Evolutionary conservation across 2,797 vertebrate genomes (phyloP).

Genomic region (Tiaroga cobitis): DNA sequence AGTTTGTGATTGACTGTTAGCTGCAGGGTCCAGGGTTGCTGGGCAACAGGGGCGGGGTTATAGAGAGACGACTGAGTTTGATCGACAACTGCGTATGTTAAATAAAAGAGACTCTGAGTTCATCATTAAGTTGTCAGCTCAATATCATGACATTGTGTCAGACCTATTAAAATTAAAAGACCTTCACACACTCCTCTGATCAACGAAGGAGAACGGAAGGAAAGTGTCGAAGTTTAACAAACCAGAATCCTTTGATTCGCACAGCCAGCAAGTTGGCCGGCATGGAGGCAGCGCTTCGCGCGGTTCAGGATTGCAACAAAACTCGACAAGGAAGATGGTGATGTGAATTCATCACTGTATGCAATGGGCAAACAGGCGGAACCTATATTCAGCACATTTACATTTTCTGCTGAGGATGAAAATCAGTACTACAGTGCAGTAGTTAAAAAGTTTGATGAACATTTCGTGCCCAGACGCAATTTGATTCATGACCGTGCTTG

Average conservation of each 20-base stretch:
- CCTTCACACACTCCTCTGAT: no score
- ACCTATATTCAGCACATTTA: constrained; percentile 38
- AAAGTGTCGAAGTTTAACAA: no score
- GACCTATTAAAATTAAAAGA: no score
- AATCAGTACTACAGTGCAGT: neutral
- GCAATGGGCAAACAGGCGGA: constrained; percentile 38
- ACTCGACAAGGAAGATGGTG: constrained; percentile 5
- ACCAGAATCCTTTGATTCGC: neutral
- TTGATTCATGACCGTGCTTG: constrained; percentile 30
- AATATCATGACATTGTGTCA: no score
- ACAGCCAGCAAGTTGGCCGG: neutral
- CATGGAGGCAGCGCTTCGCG: neutral
- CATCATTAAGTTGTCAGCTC: no score
- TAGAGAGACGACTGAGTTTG: no score
- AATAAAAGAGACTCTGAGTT: no score
- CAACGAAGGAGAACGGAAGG: no score
- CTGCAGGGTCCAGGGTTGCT: no score
- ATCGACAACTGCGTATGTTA: no score
- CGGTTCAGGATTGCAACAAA: neutral
- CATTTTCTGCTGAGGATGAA: neutral
- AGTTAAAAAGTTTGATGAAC: constrained; percentile 18
- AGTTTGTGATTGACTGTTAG: no score
- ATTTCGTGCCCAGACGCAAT: constrained; percentile 35
- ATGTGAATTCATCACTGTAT: constrained; percentile 29
- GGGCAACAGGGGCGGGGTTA: no score